Conservation (phyloP, 2,888 invertebrate genomes). For the Melanophora roralis region DNA sequence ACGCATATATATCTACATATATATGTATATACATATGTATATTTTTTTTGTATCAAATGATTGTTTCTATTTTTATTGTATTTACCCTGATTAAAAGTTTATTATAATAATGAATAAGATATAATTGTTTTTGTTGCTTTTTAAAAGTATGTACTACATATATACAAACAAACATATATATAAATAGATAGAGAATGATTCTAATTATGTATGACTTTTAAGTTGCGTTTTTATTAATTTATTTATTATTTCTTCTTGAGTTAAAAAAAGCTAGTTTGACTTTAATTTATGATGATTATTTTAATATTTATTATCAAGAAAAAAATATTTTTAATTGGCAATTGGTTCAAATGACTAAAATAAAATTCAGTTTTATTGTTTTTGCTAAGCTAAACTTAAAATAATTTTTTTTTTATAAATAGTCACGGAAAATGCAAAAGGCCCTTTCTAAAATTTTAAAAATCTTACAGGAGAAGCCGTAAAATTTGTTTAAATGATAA, state of each 20-base stretch:
- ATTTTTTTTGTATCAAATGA: constrained; percentile 4
- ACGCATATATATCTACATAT: too few species aligned
- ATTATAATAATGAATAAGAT: constrained; percentile 7
- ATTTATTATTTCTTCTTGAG: constrained; percentile 7
- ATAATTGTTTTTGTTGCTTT: neutral
- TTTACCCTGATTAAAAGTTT: constrained; percentile 53
- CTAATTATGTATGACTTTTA: constrained; percentile 30
- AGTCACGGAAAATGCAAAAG: too few species aligned
- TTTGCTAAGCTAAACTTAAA: constrained; percentile 47
- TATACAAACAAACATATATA: neutral
- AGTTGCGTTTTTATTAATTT: constrained; percentile 2
- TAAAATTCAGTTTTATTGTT: constrained; percentile 27
- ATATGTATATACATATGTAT: neutral
- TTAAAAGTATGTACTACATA: neutral
- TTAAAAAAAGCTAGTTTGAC: constrained; percentile 2
- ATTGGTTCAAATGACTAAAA: constrained; percentile 60
- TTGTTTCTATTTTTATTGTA: constrained; percentile 27
- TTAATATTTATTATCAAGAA: too few species aligned
- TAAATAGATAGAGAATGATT: constrained; percentile 6
- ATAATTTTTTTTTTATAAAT: too few species aligned
- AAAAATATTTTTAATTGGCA: constrained; percentile 47
- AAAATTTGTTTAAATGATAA: too few species aligned
- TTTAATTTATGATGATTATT: neutral
- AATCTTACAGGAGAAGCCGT: too few species aligned
- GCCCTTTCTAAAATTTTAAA: too few species aligned